Conservation (phyloP, 2,113 vertebrate genomes). For the Puffinus mauretanicus region DNA sequence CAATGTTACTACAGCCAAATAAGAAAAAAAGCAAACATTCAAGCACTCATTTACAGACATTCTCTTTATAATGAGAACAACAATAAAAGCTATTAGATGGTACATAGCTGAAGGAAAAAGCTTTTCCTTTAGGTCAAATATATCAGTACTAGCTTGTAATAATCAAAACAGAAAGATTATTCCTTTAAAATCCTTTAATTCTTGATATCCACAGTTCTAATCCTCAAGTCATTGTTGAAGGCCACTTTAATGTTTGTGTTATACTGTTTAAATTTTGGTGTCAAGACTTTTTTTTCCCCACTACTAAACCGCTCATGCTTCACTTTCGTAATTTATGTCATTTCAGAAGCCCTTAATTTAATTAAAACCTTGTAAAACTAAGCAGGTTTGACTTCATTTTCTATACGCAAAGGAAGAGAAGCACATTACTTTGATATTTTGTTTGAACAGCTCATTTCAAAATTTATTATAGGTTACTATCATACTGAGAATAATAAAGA, state of each 20-base stretch:
- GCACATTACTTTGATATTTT: slow-evolving; percentile 66
- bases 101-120: background rate
- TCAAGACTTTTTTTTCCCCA: background rate
- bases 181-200: slow-evolving; percentile 33
- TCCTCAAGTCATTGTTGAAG: slow-evolving; percentile 36
- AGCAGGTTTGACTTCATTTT: slow-evolving; percentile 57
- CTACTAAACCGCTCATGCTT: slow-evolving; percentile 42
- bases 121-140: slow-evolving; percentile 35
- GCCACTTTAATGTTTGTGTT: slow-evolving; percentile 31
- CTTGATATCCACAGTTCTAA: slow-evolving; percentile 42
- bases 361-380: slow-evolving; percentile 69
- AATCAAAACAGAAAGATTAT: slow-evolving; percentile 23
- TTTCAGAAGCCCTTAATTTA: slow-evolving; percentile 57
- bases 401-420: slow-evolving; percentile 57
- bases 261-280: slow-evolving; percentile 18
- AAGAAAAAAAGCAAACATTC: background rate
- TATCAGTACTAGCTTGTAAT: slow-evolving; percentile 29
- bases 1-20: background rate
- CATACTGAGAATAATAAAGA: slow-evolving; percentile 79
- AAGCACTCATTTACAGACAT: slow-evolving; percentile 12
- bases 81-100: slow-evolving; percentile 43
- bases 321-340: slow-evolving; percentile 14
- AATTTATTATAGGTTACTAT: slow-evolving; percentile 76
- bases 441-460: slow-evolving; percentile 75
- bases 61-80: slow-evolving; percentile 27